Base-by-base conservation (phyloP, 2,797 vertebrate genomes). In the Acanthopagrus latus region DNA sequence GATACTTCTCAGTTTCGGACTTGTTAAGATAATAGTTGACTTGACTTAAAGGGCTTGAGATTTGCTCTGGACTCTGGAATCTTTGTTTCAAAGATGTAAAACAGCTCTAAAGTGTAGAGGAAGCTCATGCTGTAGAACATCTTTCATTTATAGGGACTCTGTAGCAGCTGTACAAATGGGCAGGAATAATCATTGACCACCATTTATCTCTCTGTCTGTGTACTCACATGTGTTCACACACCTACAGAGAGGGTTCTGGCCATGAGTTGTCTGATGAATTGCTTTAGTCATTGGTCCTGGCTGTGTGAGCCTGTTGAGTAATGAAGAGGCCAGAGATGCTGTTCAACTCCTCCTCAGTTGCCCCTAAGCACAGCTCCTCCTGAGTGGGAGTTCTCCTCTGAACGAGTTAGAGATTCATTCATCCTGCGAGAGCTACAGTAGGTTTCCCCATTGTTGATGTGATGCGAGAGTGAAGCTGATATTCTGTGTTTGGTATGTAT, bases 351-450 rank as follows among this genome's bases (percentile, higher is more conserved):
- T 80, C 84, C 74, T 78, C 85, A 46, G 68, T 50, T 59, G 74
- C 57, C 82, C 81, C 85, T 23, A 66, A 85, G 84, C 80, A 46
- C 50, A 18, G 76, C 60, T 81, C 74, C 16, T 64, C 55, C 77
- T 81, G 75, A 86, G 83, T 88, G 81, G 86, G 88, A 76, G 84
- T 78, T 70, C 71, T 89, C 78, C 41, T 56, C 79, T 74, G 51
- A 89, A 73, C 47, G 8, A 83, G 67, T 82, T 70, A 65, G 74
- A 83, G 64, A 66, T 84, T 85, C 84, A 91, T 89, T 92, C 87
- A 89, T 82, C 72, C 69, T 79, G 59, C 1, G 13, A 74, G 73
- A 74, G 72, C 69, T 43, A 13, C 81, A 27, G 52, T 16, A 16
- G 17, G 18, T 63, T 70, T 48, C 47, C 25, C 55, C 69, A n/a